Percentiles rank a stretch among this genome's conserved stretches.
Evolutionary conservation across 2,888 invertebrate species (phyloP).

Genomic region (Pandemis cinnamomeana): DNA sequence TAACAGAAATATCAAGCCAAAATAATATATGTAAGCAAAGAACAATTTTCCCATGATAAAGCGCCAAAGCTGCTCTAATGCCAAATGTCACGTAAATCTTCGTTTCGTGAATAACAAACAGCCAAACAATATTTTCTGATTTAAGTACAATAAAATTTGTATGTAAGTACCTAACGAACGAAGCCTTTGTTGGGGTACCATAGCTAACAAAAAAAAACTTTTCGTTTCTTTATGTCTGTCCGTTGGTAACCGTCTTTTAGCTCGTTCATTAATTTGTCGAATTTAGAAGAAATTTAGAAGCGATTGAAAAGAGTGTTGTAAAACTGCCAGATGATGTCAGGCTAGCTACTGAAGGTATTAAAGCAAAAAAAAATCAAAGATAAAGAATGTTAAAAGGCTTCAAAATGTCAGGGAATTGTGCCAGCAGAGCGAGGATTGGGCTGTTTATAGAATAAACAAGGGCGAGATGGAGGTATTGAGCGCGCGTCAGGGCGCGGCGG

Average conservation of each 20-base stretch:
- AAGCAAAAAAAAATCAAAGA: constrained; percentile 43
- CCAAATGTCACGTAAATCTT: neutral
- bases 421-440: constrained; percentile 49
- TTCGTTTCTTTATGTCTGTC: no score
- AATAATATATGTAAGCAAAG: neutral
- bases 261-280: neutral
- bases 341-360: constrained; percentile 31
- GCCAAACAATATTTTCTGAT: neutral
- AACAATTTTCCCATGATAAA: neutral
- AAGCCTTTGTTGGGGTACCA: no score
- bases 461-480: constrained; percentile 49
- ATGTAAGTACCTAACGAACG: no score
- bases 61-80: no score
- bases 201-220: no score
- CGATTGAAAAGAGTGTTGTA: neutral
- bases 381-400: constrained; percentile 49
- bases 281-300: neutral
- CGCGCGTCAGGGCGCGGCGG: constrained; percentile 49
- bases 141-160: neutral
- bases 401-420: constrained; percentile 53
- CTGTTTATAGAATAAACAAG: constrained; percentile 77
- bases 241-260: no score
- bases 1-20: neutral
- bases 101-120: neutral
- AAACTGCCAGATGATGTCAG: neutral